A percentile compares a stretch with the other conserved stretches of the same genome.
These are phyloP conservation scores for Ephestia elutella DNA, from an alignment of 1,140 invertebrate species.

Conservation along the genomic window DNA sequence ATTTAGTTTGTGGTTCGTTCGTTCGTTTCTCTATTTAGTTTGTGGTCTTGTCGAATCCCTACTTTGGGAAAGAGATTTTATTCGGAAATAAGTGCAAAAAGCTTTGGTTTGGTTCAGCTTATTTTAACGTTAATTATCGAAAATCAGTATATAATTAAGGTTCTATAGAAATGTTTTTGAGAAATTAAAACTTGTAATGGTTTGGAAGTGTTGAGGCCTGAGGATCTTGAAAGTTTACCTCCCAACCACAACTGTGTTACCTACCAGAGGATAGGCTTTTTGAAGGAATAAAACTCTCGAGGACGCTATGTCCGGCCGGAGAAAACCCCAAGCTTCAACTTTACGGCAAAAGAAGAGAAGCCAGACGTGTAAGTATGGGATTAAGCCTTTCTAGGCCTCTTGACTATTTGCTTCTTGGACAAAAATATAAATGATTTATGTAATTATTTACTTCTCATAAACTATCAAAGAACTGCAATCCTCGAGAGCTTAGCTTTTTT, in stretches of 20 bases:
- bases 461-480: not conserved
- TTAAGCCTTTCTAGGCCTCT: too few relatives aligned
- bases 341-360: constrained; percentile 45
- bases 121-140: not conserved
- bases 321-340: constrained; percentile 49
- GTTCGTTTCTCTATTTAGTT: too few relatives aligned
- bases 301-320: constrained; percentile 46
- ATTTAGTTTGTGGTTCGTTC: too few relatives aligned
- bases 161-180: not conserved
- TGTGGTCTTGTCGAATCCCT: too few relatives aligned
- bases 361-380: constrained; percentile 47
- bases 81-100: not conserved
- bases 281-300: not conserved
- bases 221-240: not conserved
- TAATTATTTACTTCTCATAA: too few relatives aligned
- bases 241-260: not conserved
- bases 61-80: not conserved
- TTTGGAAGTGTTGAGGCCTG: not conserved
- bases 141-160: not conserved
- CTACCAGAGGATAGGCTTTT: not conserved
- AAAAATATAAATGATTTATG: too few relatives aligned
- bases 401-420: too few relatives aligned
- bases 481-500: not conserved
- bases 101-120: not conserved
- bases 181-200: not conserved